Conservation (phyloP, 1,140 invertebrate species). For the Drosophila ercepeae region DNA sequence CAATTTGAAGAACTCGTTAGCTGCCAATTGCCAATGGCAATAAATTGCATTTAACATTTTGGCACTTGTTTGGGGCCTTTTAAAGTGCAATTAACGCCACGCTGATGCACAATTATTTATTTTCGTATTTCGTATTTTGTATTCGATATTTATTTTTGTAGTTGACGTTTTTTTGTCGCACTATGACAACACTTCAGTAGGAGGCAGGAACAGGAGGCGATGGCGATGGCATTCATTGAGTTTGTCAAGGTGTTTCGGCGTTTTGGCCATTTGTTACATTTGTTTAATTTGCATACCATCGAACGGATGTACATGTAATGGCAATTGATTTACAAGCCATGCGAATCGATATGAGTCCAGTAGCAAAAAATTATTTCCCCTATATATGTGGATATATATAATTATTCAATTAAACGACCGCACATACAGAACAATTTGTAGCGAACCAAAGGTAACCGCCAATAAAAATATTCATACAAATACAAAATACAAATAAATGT, state of each 20-base stretch:
- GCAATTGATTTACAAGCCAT: conserved; percentile 70
- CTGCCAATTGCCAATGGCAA: conserved; percentile 40
- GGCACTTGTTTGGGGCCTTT: conserved; percentile 53
- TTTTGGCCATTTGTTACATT: conserved; percentile 47
- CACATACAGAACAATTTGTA: conserved; percentile 54
- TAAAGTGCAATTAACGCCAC: conserved; percentile 67
- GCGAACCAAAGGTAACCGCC: conserved; percentile 64
- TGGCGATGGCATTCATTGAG: conserved; percentile 45
- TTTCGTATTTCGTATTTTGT: conserved; percentile 24
- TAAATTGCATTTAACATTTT: conserved; percentile 70
- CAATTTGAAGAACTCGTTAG: conserved; percentile 47
- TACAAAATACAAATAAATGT: conserved; percentile 30
- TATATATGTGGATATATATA: conserved; percentile 32
- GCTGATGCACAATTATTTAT: conserved; percentile 54
- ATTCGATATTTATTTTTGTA: conserved; percentile 14
- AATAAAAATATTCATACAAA: conserved; percentile 71
- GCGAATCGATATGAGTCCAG: conserved; percentile 22
- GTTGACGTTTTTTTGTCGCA: conserved; percentile 8
- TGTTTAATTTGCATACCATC: conserved; percentile 19
- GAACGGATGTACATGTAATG: conserved; percentile 58
- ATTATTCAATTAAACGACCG: conserved; percentile 80
- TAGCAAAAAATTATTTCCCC: conserved; percentile 45
- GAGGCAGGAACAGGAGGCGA: background rate
- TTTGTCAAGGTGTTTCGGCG: conserved; percentile 43
- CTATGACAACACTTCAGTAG: conserved; percentile 55